phyloP scores from a whole-genome alignment of 2,888 invertebrate species.

The Philhelius pedissequus region DNA sequence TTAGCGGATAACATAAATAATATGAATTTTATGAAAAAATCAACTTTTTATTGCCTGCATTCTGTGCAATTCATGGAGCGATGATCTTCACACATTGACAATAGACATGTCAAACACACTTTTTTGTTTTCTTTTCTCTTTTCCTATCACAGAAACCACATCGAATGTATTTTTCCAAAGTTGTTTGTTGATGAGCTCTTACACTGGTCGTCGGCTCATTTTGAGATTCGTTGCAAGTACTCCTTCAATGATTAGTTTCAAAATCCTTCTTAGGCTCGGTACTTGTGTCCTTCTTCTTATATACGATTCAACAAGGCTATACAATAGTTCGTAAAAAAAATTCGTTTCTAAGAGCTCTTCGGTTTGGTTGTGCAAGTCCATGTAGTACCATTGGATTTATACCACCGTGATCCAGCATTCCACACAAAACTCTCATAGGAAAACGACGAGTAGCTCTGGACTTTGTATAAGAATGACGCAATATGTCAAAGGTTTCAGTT shows the following conservation, averaged over 20 bases:
- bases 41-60: too few species aligned
- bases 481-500: constrained; percentile 14
- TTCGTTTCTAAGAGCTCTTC: constrained; percentile 11
- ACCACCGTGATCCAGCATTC: constrained; percentile 25
- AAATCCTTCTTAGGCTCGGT: not conserved
- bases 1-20: too few species aligned
- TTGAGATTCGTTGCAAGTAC: not conserved
- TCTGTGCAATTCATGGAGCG: too few species aligned
- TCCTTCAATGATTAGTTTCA: not conserved
- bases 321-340: constrained; percentile 17
- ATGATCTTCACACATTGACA: too few species aligned
- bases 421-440: constrained; percentile 28
- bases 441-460: constrained; percentile 30
- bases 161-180: not conserved
- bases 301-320: constrained; percentile 9
- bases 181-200: not conserved
- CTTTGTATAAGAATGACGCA: constrained; percentile 19
- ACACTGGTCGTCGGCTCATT: not conserved
- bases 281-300: not conserved
- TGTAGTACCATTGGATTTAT: constrained; percentile 25
- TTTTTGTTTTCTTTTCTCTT: not conserved
- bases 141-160: not conserved
- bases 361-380: constrained; percentile 1
- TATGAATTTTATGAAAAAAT: too few species aligned
- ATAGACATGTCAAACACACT: constrained; percentile 4